These are phyloP conservation scores for Pituophis catenifer DNA, from an alignment of 2,113 vertebrate genomes.

Conservation along the genomic window DNA sequence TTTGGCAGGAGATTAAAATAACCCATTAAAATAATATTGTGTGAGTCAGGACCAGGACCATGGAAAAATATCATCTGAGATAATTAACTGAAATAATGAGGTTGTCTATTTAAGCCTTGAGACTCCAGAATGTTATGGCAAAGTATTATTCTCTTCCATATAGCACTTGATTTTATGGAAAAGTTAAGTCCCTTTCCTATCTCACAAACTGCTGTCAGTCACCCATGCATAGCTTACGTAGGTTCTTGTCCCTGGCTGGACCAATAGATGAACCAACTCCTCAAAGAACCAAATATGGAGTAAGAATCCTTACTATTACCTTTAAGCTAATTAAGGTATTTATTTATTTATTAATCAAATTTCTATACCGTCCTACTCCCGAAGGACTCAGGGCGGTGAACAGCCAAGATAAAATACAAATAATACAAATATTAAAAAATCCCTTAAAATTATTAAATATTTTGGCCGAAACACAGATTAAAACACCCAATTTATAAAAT, in stretches of 20 bases:
- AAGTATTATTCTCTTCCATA: not conserved
- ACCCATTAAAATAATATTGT: conserved; percentile 10
- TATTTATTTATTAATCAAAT: too few species aligned
- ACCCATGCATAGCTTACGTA: not conserved
- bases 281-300: not conserved
- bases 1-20: not conserved
- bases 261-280: not conserved
- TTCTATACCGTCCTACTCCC: too few species aligned
- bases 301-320: not conserved
- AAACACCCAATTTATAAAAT: too few species aligned
- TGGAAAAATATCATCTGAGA: conserved; percentile 46
- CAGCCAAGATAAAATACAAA: too few species aligned
- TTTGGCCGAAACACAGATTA: too few species aligned
- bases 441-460: too few species aligned
- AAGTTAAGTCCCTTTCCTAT: not conserved
- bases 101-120: not conserved
- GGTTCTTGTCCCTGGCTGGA: not conserved
- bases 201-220: not conserved
- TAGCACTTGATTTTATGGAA: not conserved
- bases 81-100: not conserved
- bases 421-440: too few species aligned
- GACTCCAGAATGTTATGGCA: not conserved
- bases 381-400: too few species aligned
- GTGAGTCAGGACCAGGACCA: not conserved
- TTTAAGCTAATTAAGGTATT: not conserved